phyloP scores from a whole-genome alignment of 2,113 vertebrate genomes.

The Podarcis muralis region DNA sequence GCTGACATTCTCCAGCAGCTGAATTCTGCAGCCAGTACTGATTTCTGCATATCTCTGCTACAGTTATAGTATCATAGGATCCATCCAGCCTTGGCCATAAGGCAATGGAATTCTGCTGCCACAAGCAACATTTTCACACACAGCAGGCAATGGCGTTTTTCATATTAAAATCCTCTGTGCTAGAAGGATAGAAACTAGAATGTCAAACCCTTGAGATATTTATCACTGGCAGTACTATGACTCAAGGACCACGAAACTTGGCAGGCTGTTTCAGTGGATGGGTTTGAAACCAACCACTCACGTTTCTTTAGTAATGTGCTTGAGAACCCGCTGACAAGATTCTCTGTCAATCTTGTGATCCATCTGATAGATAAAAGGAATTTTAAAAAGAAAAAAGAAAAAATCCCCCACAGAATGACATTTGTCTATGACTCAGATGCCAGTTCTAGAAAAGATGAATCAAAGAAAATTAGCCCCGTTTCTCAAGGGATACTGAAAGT shows the following conservation, averaged over 20 bases:
- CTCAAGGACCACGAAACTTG: slow-evolving; percentile 78
- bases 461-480: slow-evolving; percentile 8
- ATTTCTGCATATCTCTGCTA: neutral
- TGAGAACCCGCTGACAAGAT: slow-evolving; percentile 69
- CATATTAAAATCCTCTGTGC: slow-evolving; percentile 60
- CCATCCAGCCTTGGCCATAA: neutral
- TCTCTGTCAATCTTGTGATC: slow-evolving; percentile 60
- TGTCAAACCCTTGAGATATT: slow-evolving; percentile 67
- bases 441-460: slow-evolving; percentile 54
- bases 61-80: neutral
- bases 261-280: slow-evolving; percentile 70
- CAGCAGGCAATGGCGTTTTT: slow-evolving; percentile 4
- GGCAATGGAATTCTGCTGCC: neutral
- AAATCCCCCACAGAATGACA: slow-evolving; percentile 19
- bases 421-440: slow-evolving; percentile 62
- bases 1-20: neutral
- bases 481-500: neutral
- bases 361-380: slow-evolving; percentile 41
- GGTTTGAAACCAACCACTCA: slow-evolving; percentile 77
- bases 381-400: slow-evolving; percentile 42
- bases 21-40: neutral
- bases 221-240: slow-evolving; percentile 80
- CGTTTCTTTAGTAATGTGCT: slow-evolving; percentile 76
- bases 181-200: slow-evolving; percentile 74
- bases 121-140: neutral